phyloP scores from a whole-genome alignment of 1,140 invertebrate genomes.

The Orussus abietinus region DNA sequence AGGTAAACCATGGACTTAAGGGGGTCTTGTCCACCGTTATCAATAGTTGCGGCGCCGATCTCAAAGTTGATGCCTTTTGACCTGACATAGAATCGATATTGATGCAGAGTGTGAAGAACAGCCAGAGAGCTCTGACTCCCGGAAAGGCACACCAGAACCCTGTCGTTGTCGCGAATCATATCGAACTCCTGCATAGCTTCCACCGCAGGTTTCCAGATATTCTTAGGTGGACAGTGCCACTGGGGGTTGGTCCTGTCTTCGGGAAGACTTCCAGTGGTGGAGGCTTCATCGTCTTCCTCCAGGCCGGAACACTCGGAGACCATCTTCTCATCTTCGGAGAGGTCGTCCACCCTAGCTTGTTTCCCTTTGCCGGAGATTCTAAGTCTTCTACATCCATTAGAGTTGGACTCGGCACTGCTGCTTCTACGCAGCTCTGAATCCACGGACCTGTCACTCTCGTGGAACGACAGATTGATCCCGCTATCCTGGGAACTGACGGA shows the following conservation, averaged over 20 bases:
- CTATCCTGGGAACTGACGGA: constrained; percentile 72
- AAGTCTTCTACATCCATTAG: constrained; percentile 22
- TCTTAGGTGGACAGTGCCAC: constrained; percentile 77
- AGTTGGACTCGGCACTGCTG: constrained; percentile 45
- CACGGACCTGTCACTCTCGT: constrained; percentile 59
- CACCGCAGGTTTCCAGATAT: constrained; percentile 75
- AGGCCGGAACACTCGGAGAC: constrained; percentile 17
- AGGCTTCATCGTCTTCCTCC: constrained; percentile 22
- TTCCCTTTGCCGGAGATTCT: constrained; percentile 25
- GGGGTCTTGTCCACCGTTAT: constrained; percentile 66
- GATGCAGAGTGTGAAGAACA: constrained; percentile 77
- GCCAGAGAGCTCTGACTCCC: constrained; percentile 78
- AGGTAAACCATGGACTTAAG: constrained; percentile 67
- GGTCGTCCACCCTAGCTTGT: constrained; percentile 31
- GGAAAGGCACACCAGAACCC: constrained; percentile 77
- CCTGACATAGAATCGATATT: constrained; percentile 75
- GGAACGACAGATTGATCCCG: constrained; percentile 70
- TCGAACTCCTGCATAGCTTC: constrained; percentile 80
- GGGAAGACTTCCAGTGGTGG: background rate
- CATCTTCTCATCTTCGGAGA: constrained; percentile 44
- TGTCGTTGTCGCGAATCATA: constrained; percentile 82
- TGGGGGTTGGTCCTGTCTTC: constrained; percentile 21
- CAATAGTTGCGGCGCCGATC: constrained; percentile 72
- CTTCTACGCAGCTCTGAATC: constrained; percentile 44
- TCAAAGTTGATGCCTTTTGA: constrained; percentile 74